These are phyloP conservation scores for Marmota flaviventris DNA, from an alignment of 2,113 vertebrate genomes.

Conservation along the genomic window DNA sequence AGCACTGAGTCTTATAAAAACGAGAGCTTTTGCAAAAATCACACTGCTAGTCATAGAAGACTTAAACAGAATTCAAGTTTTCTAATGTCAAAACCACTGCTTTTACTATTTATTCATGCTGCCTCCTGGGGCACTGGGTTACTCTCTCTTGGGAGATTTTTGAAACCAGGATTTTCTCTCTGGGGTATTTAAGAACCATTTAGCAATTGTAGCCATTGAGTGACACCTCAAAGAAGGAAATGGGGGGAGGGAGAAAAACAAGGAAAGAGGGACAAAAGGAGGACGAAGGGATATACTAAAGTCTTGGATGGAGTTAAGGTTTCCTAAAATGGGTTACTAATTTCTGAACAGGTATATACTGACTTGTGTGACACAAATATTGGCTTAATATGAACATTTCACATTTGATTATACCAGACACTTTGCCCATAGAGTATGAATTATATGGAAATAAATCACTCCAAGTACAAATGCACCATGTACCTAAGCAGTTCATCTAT, in stretches of 20 bases:
- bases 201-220: not conserved
- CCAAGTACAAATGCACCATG: not conserved
- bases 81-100: not conserved
- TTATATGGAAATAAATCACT: not conserved
- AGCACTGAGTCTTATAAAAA: not conserved
- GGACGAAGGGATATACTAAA: not conserved
- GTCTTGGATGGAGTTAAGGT: not conserved
- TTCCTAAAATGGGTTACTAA: slow-evolving; percentile 34
- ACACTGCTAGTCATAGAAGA: not conserved
- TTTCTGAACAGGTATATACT: not conserved
- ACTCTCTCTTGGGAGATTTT: slow-evolving; percentile 19
- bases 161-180: not conserved
- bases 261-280: too few relatives aligned
- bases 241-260: not conserved
- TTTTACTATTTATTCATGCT: slow-evolving; percentile 8
- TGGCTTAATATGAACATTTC: slow-evolving; percentile 1
- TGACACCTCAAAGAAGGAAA: not conserved
- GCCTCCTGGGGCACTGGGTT: slow-evolving; percentile 2
- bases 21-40: slow-evolving; percentile 3
- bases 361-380: not conserved
- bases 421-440: not conserved
- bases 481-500: not conserved
- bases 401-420: not conserved
- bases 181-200: not conserved
- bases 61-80: not conserved